Percentiles rank a stretch among this genome's conserved stretches.
Conservation (phyloP, 2,113 vertebrate species). For the Callipepla squamata region DNA sequence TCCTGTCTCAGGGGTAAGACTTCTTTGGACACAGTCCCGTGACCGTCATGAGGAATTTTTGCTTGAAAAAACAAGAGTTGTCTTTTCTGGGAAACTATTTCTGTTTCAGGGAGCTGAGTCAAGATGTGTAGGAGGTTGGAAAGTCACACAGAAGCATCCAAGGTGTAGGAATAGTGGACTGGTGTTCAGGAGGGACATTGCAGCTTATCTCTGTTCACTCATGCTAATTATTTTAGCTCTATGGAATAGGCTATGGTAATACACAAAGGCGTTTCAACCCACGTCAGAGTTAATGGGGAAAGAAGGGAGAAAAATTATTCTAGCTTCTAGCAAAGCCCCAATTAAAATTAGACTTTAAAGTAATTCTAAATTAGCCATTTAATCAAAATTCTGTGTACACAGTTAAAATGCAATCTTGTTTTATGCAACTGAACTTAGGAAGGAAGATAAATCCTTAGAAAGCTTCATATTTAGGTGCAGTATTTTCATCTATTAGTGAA, state of each 20-base stretch:
- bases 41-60: background rate
- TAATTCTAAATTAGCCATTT: background rate
- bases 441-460: background rate
- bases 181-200: background rate
- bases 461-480: background rate
- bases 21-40: background rate
- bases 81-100: background rate
- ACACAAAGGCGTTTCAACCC: background rate
- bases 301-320: background rate
- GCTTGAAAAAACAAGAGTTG: rapidly evolving
- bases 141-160: background rate
- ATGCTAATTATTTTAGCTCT: background rate
- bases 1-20: background rate
- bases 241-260: background rate
- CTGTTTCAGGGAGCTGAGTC: background rate
- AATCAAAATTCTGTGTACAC: background rate
- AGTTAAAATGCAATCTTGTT: background rate
- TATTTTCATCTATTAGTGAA: background rate
- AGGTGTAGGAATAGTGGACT: background rate
- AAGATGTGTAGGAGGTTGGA: background rate
- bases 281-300: background rate
- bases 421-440: background rate
- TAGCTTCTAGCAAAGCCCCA: background rate
- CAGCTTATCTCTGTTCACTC: background rate
- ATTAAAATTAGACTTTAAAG: conserved; percentile 15